Evolutionary conservation across 2,797 vertebrate species (phyloP).

Genomic region (Spinibarbus caldwelli): DNA sequence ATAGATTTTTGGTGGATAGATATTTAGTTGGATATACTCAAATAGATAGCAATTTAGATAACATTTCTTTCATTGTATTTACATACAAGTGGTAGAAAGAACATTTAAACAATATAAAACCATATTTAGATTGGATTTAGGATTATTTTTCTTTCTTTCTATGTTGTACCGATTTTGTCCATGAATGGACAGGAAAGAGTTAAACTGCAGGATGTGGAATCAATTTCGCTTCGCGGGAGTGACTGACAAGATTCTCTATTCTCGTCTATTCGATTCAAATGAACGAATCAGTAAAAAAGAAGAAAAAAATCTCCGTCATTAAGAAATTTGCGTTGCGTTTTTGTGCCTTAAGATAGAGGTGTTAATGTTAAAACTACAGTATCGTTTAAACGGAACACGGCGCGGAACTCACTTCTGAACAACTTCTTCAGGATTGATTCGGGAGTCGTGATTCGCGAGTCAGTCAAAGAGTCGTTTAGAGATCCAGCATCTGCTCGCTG

Average conservation of each 20-base stretch:
- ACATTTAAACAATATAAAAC: not conserved
- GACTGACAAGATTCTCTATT: not conserved
- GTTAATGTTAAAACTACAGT: not conserved
- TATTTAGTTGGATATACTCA: too few relatives aligned
- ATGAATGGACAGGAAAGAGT: slow-evolving; percentile 32
- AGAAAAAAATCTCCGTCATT: not conserved
- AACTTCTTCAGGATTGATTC: not conserved
- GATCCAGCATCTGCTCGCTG: not conserved
- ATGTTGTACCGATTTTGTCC: not conserved
- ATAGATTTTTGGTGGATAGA: not conserved
- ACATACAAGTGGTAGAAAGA: too few relatives aligned
- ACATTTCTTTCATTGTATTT: too few relatives aligned
- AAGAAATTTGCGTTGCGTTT: too few relatives aligned
- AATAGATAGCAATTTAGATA: too few relatives aligned
- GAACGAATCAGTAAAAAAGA: not conserved
- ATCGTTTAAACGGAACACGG: not conserved
- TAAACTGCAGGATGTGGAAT: slow-evolving; percentile 46
- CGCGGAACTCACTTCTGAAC: not conserved
- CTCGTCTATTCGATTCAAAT: not conserved
- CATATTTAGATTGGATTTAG: not conserved
- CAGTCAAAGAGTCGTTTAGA: not conserved
- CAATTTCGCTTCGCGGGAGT: not conserved
- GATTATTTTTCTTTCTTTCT: not conserved
- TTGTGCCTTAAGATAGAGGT: not conserved
- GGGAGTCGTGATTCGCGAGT: not conserved